Base-by-base conservation (phyloP, 2,113 vertebrate species). In the Delphinapterus leucas region DNA sequence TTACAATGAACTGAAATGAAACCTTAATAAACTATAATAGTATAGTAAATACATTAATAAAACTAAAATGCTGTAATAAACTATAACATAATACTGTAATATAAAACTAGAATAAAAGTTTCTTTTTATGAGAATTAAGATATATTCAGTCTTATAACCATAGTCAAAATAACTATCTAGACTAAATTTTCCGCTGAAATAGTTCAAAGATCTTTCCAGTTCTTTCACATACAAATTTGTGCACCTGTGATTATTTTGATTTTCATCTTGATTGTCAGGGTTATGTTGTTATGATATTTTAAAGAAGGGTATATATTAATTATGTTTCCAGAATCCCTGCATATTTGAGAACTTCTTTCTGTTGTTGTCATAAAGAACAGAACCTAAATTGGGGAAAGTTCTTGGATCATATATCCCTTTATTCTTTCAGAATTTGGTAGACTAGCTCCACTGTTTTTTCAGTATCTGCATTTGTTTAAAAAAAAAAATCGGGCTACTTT, bases 61-160 rank as follows among this genome's bases (percentile, higher is more conserved):
- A 97, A 93, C 44, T 86, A 96, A 97, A 95, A 81, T 87, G 53
- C 38, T 91, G 28, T 88, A 67, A 95, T 95, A 96, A 97, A 91
- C 31, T 91, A 71, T n/a, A 90, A 47, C 23, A 61, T 41, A 92
- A 95, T 83, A 84, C n/a, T 73, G 13, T 53, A 83, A 76, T 53
- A 73, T 80, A 80, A 81, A 88, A 89, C 77, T 80, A 23, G 44
- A 80, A 88, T 97, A 84, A 94, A 93, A 89, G 33, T 36, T 90
- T 93, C 33, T 89, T 85, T 90, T 74, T 63, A 84, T 28, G 96
- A 91, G 58, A 97, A 83, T 96, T 96, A 93, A 85, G 55, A 70
- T 74, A 53, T 61, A 77, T 83, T 95, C 31, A 41, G 31, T 70
- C 63, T 60, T 93, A 41, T 86, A 92, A 86, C 15, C 11, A 60